Base-by-base conservation (phyloP, 2,888 invertebrate species). In the Cremastinae sp. region DNA sequence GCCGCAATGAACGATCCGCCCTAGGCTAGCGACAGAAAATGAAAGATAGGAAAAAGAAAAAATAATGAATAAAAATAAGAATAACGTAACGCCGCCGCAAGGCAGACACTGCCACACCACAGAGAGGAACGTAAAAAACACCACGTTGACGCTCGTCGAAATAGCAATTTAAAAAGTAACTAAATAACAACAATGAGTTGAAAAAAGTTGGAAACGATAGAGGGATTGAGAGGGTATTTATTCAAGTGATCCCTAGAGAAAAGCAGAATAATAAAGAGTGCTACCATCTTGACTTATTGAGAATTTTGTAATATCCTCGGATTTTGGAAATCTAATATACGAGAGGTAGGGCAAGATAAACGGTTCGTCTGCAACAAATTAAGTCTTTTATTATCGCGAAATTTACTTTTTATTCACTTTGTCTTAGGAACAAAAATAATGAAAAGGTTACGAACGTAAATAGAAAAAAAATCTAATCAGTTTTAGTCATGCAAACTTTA, bases 41-140 rank as follows among this genome's bases (percentile, higher is more conserved):
- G 12, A 45, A 14, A 5, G 12, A 4, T 5, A 45, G 58, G 5
- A 38, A 28, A n/a, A 8, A 41, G 20, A 43, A 38, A 53, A 54
- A 70, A 75, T 74, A 36, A 66, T 79, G 79, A 79, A 71, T 80
- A 81, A 80, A 73, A 59, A 43, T 54, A 64, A 64, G 54, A 70
- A 79, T 78, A 84, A 84, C 83, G 82, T 84, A 87, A 86, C 84
- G 86, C 87, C 84, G 86, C 87, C 88, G 84, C 82, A 84, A 86
- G 88, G 88, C 85, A 84, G 87, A 86, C 89, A 89, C 88, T 89
- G 89, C 88, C 88, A 88, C 82, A 85, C 82, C 83, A 83, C 84
- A 82, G 84, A 84, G 84, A 82, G 84, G 83, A 84, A 80, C 81
- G 83, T 79, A 80, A 84, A 28, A 80, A 83, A 83, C 79, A 84